Base-by-base conservation (phyloP, 2,888 invertebrate species). In the Phyto melanocephala region DNA sequence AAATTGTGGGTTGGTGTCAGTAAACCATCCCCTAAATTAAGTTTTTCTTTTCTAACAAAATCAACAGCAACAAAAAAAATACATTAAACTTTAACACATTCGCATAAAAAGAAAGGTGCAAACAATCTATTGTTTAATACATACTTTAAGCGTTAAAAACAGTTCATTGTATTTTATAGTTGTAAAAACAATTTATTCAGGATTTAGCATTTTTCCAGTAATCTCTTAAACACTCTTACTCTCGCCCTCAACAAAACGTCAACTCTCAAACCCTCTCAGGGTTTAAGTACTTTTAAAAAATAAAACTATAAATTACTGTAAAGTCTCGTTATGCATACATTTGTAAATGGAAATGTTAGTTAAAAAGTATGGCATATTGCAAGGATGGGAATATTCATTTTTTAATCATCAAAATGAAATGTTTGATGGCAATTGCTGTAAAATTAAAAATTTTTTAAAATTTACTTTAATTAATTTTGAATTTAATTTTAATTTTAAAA, bases 11-110 rank as follows among this genome's bases (percentile, higher is more conserved):
- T n/a, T 54, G 45, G 17, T 75, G 56, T 35, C 47, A 75, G 56
- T 47, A 56, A 63, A 45, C 22, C 65, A 35, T 56, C 56, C 65
- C 65, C 35, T 65, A 24, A 45, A 65, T 75, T 42, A 74, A 54
- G 65, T 56, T 56, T 20, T 50, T 24, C 20, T 22, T 15, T 45
- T 1, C n/a, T 42, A 15, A 10, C 3, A 17, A 56, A 56, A 33
- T 10, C 10, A 15, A 54, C 40, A 54, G 5, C n/a, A n/a, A n/a
- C n/a, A 47, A 52, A 35, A 33, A 20, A 63, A 33, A 33, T 2
- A 17, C 33, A 47, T 63, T 47, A 47, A 63, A 47, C 20, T 63
- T 47, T 47, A 63, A 63, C 63, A 63, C 63, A 33, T 63, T 28
- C 20, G 10, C 47, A 35, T 47, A 28, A 45, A 45, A 63, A 45